These are phyloP conservation scores for Mormyrops boulengeri DNA, from an alignment of 2,797 vertebrate species.

Conservation along the genomic window DNA sequence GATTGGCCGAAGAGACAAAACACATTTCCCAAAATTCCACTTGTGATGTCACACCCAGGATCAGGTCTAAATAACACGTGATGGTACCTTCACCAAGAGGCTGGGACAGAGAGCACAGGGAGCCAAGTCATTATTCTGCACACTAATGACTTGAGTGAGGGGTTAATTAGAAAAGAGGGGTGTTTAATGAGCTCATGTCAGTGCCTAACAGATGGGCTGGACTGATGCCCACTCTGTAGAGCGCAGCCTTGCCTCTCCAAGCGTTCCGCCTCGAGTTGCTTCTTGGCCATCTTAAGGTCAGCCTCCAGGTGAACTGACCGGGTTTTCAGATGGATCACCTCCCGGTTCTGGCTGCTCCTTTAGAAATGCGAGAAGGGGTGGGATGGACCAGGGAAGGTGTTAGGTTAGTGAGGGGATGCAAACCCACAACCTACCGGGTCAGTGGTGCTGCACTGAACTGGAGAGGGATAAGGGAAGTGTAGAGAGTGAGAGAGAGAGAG, in stretches of 20 bases:
- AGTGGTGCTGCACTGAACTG: neutral
- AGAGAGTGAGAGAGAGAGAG: neutral
- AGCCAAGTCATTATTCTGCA: neutral
- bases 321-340: constrained; percentile 62
- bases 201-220: neutral
- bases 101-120: neutral
- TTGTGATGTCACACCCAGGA: neutral
- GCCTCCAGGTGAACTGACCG: constrained; percentile 56
- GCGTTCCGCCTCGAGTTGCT: constrained; percentile 62
- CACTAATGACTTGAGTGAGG: neutral
- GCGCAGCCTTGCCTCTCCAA: constrained; percentile 62
- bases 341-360: constrained; percentile 45
- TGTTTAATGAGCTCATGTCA: constrained; percentile 5
- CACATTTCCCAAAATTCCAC: neutral
- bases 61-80: neutral
- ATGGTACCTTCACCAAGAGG: neutral
- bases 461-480: neutral
- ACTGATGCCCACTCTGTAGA: neutral
- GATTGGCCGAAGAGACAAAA: constrained; percentile 18
- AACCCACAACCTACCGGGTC: neutral
- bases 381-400: neutral
- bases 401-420: neutral
- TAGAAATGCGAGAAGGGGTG: neutral
- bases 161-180: neutral
- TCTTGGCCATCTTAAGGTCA: constrained; percentile 63